Percentiles rank a stretch among this genome's conserved stretches.
These are phyloP conservation scores for Forbesichthys papilliferus DNA, from an alignment of 2,113 vertebrate genomes.

Conservation along the genomic window DNA sequence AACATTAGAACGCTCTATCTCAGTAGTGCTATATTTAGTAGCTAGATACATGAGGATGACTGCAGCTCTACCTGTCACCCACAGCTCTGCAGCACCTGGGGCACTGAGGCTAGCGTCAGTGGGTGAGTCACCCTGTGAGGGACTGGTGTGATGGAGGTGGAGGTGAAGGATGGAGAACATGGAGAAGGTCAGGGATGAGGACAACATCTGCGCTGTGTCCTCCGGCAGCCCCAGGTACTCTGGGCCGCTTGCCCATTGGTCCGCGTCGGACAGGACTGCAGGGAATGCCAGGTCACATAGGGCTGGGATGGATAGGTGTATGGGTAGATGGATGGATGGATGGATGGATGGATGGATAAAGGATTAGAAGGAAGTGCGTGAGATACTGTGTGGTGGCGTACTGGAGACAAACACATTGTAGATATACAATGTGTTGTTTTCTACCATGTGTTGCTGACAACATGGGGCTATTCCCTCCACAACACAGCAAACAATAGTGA, in stretches of 20 bases:
- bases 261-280: slow-evolving; percentile 81
- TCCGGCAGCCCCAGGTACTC: slow-evolving; percentile 71
- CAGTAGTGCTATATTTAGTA: too few relatives aligned
- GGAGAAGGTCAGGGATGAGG: slow-evolving; percentile 87
- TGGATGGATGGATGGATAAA: slow-evolving; percentile 17
- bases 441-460: background rate
- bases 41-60: slow-evolving; percentile 5
- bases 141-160: slow-evolving; percentile 81
- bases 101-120: slow-evolving; percentile 24
- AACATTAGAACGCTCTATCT: background rate
- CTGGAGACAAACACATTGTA: slow-evolving; percentile 73
- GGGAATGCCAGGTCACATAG: slow-evolving; percentile 90
- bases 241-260: slow-evolving; percentile 86
- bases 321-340: slow-evolving; percentile 23
- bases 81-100: slow-evolving; percentile 48
- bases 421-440: slow-evolving; percentile 4
- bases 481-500: background rate
- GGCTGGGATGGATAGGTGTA: slow-evolving; percentile 80
- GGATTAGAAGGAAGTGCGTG: slow-evolving; percentile 54
- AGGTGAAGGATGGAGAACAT: slow-evolving; percentile 86
- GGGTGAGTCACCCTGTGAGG: slow-evolving; percentile 58
- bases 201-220: slow-evolving; percentile 77
- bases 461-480: background rate
- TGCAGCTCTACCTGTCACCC: slow-evolving; percentile 61
- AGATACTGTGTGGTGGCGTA: slow-evolving; percentile 38